These are phyloP conservation scores for Columba guinea DNA, from an alignment of 2,797 vertebrate genomes.

Conservation along the genomic window DNA sequence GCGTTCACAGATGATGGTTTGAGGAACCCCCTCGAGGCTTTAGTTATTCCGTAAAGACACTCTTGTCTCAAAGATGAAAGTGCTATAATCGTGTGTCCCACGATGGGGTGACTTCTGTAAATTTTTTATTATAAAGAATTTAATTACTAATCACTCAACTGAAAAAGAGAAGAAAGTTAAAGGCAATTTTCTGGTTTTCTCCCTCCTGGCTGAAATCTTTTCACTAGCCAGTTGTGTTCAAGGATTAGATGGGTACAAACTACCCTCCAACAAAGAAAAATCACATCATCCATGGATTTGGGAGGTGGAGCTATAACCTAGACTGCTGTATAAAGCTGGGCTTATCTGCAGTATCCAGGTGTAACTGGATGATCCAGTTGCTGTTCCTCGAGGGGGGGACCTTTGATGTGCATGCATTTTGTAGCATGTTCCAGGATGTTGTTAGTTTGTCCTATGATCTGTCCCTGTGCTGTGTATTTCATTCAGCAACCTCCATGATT, in stretches of 20 bases:
- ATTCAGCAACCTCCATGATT: neutral
- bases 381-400: neutral
- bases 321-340: neutral
- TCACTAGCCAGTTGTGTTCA: neutral
- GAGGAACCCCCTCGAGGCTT: constrained; percentile 30
- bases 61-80: constrained; percentile 21
- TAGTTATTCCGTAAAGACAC: constrained; percentile 13
- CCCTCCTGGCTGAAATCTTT: neutral
- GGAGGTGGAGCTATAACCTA: neutral
- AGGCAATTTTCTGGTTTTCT: neutral
- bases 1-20: constrained; percentile 14
- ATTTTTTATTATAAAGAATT: constrained; percentile 31
- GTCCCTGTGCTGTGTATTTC: neutral
- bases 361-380: neutral
- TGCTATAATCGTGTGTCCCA: neutral
- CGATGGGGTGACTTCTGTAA: neutral
- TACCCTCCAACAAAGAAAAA: neutral
- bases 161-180: neutral
- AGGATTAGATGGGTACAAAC: neutral
- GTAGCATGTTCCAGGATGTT: neutral
- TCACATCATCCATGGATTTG: neutral
- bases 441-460: neutral
- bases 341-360: neutral
- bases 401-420: neutral
- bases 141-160: constrained; percentile 6